Evolutionary conservation across 2,888 invertebrate genomes (phyloP).

Genomic region (Spodoptera littoralis): DNA sequence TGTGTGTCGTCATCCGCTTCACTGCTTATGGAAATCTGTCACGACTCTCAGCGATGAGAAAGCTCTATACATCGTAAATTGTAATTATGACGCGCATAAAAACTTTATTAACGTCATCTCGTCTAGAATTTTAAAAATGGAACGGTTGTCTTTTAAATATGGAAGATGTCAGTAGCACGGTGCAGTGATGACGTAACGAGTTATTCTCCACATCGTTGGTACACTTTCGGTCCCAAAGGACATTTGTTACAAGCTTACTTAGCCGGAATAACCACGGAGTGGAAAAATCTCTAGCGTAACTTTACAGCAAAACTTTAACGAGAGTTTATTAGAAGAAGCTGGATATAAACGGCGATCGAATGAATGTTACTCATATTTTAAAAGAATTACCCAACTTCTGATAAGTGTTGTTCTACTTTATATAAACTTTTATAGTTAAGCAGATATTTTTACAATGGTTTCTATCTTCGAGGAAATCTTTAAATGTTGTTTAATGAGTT

Average conservation of each 20-base stretch:
- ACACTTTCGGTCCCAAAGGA: conserved; percentile 21
- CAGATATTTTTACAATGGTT: too few relatives aligned
- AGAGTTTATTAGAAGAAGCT: conserved; percentile 37
- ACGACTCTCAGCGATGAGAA: conserved; percentile 50
- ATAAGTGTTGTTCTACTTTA: conserved; percentile 1
- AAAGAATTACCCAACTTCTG: neutral
- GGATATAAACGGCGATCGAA: conserved; percentile 7
- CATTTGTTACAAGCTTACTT: conserved; percentile 43
- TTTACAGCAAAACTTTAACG: conserved; percentile 32
- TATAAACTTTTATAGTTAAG: too few relatives aligned
- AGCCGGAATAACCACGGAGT: conserved; percentile 19
- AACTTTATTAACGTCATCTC: conserved; percentile 42
- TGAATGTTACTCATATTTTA: conserved; percentile 22
- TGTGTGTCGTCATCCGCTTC: conserved; percentile 26
- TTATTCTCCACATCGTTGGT: conserved; percentile 19
- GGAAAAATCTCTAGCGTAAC: conserved; percentile 32
- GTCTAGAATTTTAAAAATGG: conserved; percentile 38
- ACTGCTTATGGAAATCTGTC: conserved; percentile 55
- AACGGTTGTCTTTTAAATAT: conserved; percentile 18
- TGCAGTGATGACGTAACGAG: conserved; percentile 35
- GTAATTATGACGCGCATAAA: conserved; percentile 35
- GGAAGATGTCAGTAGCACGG: conserved; percentile 27
- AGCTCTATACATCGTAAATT: conserved; percentile 37
- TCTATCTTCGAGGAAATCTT: too few relatives aligned
- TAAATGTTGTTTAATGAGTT: too few relatives aligned